Evolutionary conservation across 2,113 vertebrate species (phyloP), one percentile per base, ranked within the genome.

Genomic region (Lophotis ruficrista): DNA sequence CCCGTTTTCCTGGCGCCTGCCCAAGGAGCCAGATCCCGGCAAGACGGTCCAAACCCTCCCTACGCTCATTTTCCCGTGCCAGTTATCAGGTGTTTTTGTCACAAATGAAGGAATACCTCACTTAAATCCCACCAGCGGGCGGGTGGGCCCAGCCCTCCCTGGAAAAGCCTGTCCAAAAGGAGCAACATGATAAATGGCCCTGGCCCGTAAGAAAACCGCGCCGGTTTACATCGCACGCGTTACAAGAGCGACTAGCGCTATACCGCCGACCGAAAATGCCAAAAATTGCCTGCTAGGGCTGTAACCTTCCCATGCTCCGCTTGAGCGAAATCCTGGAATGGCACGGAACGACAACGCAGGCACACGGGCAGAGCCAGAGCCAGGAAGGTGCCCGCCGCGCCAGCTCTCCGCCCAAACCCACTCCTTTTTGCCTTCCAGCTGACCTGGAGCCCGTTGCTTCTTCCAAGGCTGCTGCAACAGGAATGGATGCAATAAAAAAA

Each of bases 131-230:
- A 64, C 6, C 43, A 9, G 27, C 12, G 19, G 45, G 41, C n/a
- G 28, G 53, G 35, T 8, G 23, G 47, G 38, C 19, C 6, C 81
- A 70, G 15, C 30, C 9, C 50, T 65, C 35, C 75, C 30, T 56
- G 45, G 82, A 19, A 62, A 79, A 73, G n/a, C 41, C 57, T 43
- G 17, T 50, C 48, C 56, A 22, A 33, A 48, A 79, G 68, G 43
- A 89, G 33, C 17, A 19, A 0, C 28, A 43, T 33, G 50, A 60
- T 20, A 47, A 60, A 38, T 1, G 1, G 8, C 22, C n/a, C 15
- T 0, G 0, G 24, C n/a, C n/a, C 4, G 3, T 21, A 30, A 37
- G 60, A 35, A 41, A 89, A 28, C 14, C 43, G 4, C 28, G 1
- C 33, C 1, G 3, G 2, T 68, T 69, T 37, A 71, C 47, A 14